Percentiles rank a stretch among this genome's conserved stretches.
phyloP scores from a whole-genome alignment of 35 echinoderm and acorn worm genomes.

The Ophiothrix spiculata region DNA sequence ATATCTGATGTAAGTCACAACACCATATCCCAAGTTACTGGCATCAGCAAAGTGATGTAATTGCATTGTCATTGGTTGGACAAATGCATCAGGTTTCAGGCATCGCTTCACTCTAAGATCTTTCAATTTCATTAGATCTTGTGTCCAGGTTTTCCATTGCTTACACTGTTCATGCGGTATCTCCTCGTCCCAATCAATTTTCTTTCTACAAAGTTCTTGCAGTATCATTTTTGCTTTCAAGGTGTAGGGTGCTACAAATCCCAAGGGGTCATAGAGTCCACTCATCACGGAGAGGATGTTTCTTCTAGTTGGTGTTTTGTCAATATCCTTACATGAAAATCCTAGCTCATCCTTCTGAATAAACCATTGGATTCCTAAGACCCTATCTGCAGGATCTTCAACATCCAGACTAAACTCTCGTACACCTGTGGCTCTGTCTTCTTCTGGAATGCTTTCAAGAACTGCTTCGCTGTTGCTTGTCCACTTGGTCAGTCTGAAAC shows the following conservation, averaged over 20 bases:
- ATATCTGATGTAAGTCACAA: conserved; percentile 26
- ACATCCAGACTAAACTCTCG: conserved; percentile 27
- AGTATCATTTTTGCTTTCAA: conserved; percentile 46
- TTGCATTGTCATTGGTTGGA: conserved; percentile 11
- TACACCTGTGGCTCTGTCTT: conserved; percentile 59
- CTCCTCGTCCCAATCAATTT: conserved; percentile 44
- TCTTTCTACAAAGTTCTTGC: conserved; percentile 41
- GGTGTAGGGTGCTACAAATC: conserved; percentile 49
- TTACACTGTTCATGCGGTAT: conserved; percentile 10
- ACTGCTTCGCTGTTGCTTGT: conserved; percentile 45
- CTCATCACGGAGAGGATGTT: conserved; percentile 40
- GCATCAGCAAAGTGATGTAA: conserved; percentile 77
- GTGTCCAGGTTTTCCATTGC: conserved; percentile 47
- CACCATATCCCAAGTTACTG: conserved; percentile 47
- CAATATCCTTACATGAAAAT: conserved; percentile 8
- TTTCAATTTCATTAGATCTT: conserved; percentile 25
- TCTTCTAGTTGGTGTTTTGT: conserved; percentile 46
- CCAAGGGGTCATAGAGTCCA: conserved; percentile 53
- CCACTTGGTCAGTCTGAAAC: conserved; percentile 68
- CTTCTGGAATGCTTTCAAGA: conserved; percentile 27
- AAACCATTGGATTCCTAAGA: conserved; percentile 69
- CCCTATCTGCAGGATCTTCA: conserved; percentile 41
- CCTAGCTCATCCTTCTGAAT: conserved; percentile 31
- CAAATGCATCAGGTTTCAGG: conserved; percentile 8
- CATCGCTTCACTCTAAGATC: conserved; percentile 45